Percentiles rank a stretch among this genome's conserved stretches.
Conservation (phyloP, 2,888 invertebrate genomes). For the Caenorhabditis afra region DNA sequence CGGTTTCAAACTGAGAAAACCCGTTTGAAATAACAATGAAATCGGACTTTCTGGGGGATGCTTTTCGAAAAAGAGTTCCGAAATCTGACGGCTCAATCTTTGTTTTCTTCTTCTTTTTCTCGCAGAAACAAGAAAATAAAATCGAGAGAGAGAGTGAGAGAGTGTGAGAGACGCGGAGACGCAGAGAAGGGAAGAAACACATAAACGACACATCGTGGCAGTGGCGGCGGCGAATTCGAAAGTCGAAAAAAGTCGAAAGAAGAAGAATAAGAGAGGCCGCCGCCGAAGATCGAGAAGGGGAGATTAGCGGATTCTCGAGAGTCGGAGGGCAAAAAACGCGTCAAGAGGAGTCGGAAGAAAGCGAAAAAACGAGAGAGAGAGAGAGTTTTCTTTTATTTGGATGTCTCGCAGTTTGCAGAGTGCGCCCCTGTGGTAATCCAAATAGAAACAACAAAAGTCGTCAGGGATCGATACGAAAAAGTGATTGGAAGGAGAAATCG, state of each 20-base stretch:
- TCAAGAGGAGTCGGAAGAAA: slow-evolving; percentile 36
- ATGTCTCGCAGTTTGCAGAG: no score
- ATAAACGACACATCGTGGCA: slow-evolving; percentile 35
- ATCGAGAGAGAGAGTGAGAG: slow-evolving; percentile 3
- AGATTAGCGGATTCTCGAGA: neutral
- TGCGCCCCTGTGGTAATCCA: slow-evolving; percentile 41
- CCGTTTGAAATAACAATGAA: no score
- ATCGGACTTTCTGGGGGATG: no score
- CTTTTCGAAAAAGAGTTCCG: no score
- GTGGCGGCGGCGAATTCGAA: slow-evolving; percentile 20
- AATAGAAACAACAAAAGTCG: slow-evolving; percentile 20
- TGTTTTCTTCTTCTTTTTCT: neutral
- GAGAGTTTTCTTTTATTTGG: neutral
- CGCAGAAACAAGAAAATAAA: slow-evolving; percentile 12
- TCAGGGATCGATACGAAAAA: slow-evolving; percentile 46
- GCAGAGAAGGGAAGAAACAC: slow-evolving; percentile 10
- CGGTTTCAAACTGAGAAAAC: no score
- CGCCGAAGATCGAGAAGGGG: no score
- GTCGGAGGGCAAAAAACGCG: slow-evolving; percentile 31
- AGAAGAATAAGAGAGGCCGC: neutral
- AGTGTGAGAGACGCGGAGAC: slow-evolving; percentile 10
- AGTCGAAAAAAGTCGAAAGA: neutral
- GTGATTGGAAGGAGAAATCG: slow-evolving; percentile 38
- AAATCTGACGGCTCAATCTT: slow-evolving; percentile 45
- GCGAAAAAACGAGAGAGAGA: neutral